Evolutionary conservation across 1,140 invertebrate genomes (phyloP), one percentile per base, ranked within the genome.

Genomic region (Drosophila parvula): DNA sequence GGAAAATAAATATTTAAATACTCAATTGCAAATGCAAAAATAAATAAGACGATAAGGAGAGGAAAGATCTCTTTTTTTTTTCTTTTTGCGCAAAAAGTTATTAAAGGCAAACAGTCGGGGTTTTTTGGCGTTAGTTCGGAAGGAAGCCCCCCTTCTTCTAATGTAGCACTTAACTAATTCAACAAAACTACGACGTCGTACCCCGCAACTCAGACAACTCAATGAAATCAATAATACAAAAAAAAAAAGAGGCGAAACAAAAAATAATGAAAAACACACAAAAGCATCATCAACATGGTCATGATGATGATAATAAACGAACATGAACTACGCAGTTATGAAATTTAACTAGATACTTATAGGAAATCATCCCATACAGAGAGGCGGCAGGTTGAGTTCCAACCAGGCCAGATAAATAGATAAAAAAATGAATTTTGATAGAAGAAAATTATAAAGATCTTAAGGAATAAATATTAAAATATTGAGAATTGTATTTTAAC

Each of bases 81-180:
- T 43, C 22, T 57, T 69, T 73, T 69, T 43, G 56, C 56, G 36
- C 51, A 55, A 41, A 71, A 59, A 70, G 68, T 70, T 58, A 70
- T 71, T 70, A 50, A 48, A 71, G 27, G 2, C 44, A 71, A 71
- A 71, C 65, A 71, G 36, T 22, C 5, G 2, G 11, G 18, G 11
- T 51, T 50, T 64, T 51, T 55, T 48, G 32, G 14, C 41, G 16
- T 38, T 50, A 38, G 28, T 41, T 58, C 44, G 48, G 38, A 68
- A 55, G 74, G 57, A 77, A 59, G 59, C 43, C 50, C 53, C 28
- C 53, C 28, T 65, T 53, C 30, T 57, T 76, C 81, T 83, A 70
- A 88, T 77, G 76, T 69, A 70, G 65, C 83, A 86, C 83, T 88
- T 86, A 86, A 79, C 83, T 88, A 88, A 86, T 79, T 83, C 83